phyloP scores from a whole-genome alignment of 1,140 invertebrate genomes.

The Bathynomus jamesi region DNA sequence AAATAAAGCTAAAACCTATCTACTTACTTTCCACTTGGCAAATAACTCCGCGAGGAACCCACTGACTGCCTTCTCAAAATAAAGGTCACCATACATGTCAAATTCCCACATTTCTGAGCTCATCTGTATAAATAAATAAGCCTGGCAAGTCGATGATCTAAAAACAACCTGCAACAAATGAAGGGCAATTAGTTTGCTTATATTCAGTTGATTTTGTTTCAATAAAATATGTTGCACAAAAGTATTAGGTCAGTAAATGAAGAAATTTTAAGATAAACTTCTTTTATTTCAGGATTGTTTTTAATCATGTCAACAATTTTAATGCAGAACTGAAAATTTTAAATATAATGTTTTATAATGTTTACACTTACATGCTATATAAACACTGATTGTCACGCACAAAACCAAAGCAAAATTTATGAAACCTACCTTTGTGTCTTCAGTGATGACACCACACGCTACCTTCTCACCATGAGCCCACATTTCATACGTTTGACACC shows the following conservation, averaged over 20 bases:
- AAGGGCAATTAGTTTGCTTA: neutral
- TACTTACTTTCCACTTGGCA: conserved; percentile 84
- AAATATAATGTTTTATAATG: conserved; percentile 80
- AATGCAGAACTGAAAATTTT: no score
- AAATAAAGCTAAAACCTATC: no score
- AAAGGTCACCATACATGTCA: conserved; percentile 95
- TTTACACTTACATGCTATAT: conserved; percentile 74
- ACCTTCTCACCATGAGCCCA: conserved; percentile 93
- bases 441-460: conserved; percentile 86
- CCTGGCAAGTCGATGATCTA: conserved; percentile 92
- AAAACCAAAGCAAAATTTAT: neutral
- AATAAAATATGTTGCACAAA: no score
- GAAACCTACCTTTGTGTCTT: conserved; percentile 75
- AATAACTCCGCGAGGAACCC: conserved; percentile 95
- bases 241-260: no score
- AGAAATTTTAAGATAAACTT: no score
- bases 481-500: conserved; percentile 87
- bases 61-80: conserved; percentile 76
- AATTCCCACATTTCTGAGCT: conserved; percentile 99
- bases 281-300: no score
- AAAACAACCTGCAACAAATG: conserved; percentile 66
- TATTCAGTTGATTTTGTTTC: no score
- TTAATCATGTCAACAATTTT: no score
- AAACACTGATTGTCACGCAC: conserved; percentile 61
- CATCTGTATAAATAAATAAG: conserved; percentile 97